These are phyloP conservation scores for Acanthiza pusilla DNA, from an alignment of 2,797 vertebrate genomes.

Conservation along the genomic window DNA sequence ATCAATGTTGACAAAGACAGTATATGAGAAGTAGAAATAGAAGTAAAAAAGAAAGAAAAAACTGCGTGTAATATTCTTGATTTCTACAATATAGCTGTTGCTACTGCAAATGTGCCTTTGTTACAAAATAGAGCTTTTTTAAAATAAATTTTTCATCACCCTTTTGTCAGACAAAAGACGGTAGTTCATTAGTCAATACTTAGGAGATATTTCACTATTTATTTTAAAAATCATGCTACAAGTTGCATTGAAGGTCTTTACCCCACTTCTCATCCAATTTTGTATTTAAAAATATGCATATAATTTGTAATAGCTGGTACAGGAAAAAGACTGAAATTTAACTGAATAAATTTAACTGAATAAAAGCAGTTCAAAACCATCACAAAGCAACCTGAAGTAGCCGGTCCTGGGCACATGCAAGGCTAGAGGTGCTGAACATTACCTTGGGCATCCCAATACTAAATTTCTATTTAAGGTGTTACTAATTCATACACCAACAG, in stretches of 20 bases:
- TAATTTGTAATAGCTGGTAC: not conserved
- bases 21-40: not conserved
- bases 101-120: not conserved
- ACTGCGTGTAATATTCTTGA: not conserved
- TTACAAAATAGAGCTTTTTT: not conserved
- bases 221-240: not conserved
- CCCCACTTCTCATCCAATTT: not conserved
- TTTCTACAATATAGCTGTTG: not conserved
- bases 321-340: not conserved
- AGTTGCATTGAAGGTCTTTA: not conserved
- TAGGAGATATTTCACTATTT: not conserved
- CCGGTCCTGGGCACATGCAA: not conserved
- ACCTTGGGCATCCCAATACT: not conserved
- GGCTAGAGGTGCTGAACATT: not conserved
- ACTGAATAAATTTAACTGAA: not conserved
- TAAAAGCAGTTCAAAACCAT: not conserved
- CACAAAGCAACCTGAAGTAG: rapidly evolving
- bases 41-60: not conserved
- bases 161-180: not conserved
- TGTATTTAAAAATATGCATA: not conserved
- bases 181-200: not conserved
- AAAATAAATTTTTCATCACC: not conserved
- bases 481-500: not conserved
- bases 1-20: not conserved
- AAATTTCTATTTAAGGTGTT: not conserved